Evolutionary conservation across 2,888 invertebrate genomes (phyloP), one percentile per base, ranked within the genome.

Genomic region (Psococerastis gibbosa): DNA sequence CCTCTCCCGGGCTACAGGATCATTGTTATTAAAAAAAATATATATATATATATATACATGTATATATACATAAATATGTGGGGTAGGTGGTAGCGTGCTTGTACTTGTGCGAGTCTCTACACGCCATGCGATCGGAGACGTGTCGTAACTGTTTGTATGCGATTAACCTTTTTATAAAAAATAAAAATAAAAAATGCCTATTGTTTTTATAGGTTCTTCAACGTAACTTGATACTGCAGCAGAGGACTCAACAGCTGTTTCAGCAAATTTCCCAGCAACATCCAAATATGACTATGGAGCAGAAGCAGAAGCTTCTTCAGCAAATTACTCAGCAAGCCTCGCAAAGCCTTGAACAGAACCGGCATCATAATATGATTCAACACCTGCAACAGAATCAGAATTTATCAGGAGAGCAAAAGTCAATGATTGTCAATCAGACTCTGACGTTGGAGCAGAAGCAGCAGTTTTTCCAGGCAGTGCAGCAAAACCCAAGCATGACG

Each of bases 361-460:
- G 11, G 27, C 27, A 27, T 6, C 27, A 27, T 6, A 9, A 9
- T 11, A 9, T 27, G 27, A 9, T 11, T 6, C 51, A 49, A 35
- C 51, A 51, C 38, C 44, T 49, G 43, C 45, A 46, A 34, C 45
- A 43, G 1, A 45, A 47, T 41, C 50, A 51, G 33, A n/a, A n/a
- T n/a, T n/a, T n/a, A n/a, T n/a, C n/a, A n/a, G n/a, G n/a, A n/a
- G 45, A 48, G 18, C 47, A 47, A 48, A 44, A 41, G 49, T 54
- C 53, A 34, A 55, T 54, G 42, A 54, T 55, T 17, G 50, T 51
- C 22, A 46, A 52, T 27, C 46, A 57, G 42, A 58, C 27, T 27
- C 66, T 64, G 53, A 67, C 66, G 3, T 69, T 70, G 51, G 55
- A 69, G 35, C 57, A 63, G 20, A 69, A 58, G 46, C 58, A 68